Conservation (phyloP, 1,140 invertebrate species). For the Cecropterus lyciades region DNA sequence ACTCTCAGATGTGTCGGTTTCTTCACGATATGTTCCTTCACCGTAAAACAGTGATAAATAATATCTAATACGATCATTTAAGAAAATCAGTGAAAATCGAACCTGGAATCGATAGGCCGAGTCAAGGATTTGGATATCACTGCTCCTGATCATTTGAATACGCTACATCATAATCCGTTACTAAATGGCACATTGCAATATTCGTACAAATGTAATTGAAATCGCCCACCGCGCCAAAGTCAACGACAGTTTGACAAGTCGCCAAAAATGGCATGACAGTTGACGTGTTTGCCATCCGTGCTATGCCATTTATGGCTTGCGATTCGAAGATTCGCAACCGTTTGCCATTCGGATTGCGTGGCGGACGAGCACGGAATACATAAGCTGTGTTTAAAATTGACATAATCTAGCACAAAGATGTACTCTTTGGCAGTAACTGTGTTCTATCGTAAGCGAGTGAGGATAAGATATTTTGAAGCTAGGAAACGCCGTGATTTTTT, state of each 20-base stretch:
- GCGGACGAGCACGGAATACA: background rate
- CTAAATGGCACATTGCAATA: background rate
- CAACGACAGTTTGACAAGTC: conserved; percentile 5
- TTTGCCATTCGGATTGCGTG: conserved; percentile 23
- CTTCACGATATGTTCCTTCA: no score
- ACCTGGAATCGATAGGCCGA: no score
- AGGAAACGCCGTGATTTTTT: no score
- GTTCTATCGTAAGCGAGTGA: background rate
- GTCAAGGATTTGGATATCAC: no score
- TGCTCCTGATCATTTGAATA: no score
- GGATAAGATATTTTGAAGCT: no score
- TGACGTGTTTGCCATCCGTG: background rate
- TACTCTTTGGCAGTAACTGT: background rate
- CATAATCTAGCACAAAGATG: conserved; percentile 10
- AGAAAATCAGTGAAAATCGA: no score
- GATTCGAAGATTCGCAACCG: conserved; percentile 4
- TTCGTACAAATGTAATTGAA: background rate
- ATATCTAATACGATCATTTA: no score
- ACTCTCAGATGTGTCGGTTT: no score
- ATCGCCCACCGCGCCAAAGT: background rate
- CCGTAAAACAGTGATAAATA: no score
- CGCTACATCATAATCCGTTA: background rate
- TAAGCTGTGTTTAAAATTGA: conserved; percentile 10
- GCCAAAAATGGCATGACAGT: conserved; percentile 4
- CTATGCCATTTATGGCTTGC: background rate